phyloP scores from a whole-genome alignment of 2,797 vertebrate species.

The Rhabdophis nuchalis region DNA sequence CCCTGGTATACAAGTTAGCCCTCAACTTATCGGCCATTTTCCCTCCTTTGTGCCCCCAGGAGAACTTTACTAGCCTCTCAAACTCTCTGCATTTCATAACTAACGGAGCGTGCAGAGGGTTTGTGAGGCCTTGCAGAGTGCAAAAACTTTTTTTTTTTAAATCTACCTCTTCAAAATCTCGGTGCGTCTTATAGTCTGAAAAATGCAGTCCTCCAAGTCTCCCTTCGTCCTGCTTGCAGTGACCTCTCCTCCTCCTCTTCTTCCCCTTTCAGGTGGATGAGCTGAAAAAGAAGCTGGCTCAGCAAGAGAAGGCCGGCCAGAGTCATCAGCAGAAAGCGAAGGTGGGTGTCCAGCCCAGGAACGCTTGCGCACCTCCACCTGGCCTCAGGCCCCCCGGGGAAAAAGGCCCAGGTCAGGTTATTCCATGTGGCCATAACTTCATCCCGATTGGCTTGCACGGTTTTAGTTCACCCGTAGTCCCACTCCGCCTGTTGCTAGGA shows the following conservation, averaged over 20 bases:
- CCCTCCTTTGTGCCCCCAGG: no score
- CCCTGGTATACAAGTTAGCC: no score
- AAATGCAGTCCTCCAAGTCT: no score
- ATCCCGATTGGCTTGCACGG: neutral
- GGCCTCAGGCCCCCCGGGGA: neutral
- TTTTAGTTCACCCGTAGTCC: neutral
- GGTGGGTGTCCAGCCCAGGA: conserved; percentile 42
- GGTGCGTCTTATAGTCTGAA: no score
- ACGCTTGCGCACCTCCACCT: neutral
- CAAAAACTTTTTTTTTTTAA: no score
- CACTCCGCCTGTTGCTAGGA: neutral
- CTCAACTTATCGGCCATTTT: no score
- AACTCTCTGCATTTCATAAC: no score
- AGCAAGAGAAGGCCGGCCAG: conserved; percentile 64
- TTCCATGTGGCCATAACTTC: neutral
- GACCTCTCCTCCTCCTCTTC: fast-evolving
- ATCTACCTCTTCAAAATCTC: no score
- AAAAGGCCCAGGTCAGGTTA: fast-evolving
- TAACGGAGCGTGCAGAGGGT: no score
- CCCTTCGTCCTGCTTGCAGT: no score
- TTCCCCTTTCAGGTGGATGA: conserved; percentile 67
- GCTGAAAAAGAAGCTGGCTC: conserved; percentile 68
- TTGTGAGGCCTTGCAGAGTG: no score
- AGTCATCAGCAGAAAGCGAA: conserved; percentile 70
- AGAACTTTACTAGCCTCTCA: no score